These are phyloP conservation scores for Sakesphorus luctuosus DNA, from an alignment of 2,113 vertebrate genomes.

Conservation along the genomic window DNA sequence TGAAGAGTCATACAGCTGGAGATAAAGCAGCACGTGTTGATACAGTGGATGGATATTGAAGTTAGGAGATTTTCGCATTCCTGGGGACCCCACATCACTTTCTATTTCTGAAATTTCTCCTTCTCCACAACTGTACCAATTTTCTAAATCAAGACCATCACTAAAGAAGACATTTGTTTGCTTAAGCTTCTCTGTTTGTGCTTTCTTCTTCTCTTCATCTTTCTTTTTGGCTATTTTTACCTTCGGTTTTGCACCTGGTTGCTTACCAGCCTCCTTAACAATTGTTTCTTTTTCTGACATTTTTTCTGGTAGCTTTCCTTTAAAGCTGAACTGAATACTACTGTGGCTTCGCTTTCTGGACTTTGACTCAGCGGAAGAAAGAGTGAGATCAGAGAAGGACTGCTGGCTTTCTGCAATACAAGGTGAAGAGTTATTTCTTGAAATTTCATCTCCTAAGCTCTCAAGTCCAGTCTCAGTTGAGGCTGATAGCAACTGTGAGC, in stretches of 20 bases:
- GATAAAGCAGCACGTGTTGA: slow-evolving; percentile 96
- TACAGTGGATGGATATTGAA: slow-evolving; percentile 97
- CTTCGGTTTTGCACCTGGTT: slow-evolving; percentile 94
- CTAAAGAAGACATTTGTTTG: slow-evolving; percentile 93
- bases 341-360: slow-evolving; percentile 91
- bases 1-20: slow-evolving; percentile 95
- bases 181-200: slow-evolving; percentile 84
- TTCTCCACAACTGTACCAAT: slow-evolving; percentile 99
- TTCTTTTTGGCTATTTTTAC: slow-evolving; percentile 91
- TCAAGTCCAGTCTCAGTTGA: slow-evolving; percentile 77
- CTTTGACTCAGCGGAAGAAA: slow-evolving; percentile 77
- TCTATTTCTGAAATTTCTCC: slow-evolving; percentile 98
- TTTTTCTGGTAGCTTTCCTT: slow-evolving; percentile 90
- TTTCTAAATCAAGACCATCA: slow-evolving; percentile 96
- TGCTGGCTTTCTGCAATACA: slow-evolving; percentile 87
- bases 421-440: slow-evolving; percentile 93
- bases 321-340: slow-evolving; percentile 94
- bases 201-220: slow-evolving; percentile 89
- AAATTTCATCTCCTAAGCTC: slow-evolving; percentile 84
- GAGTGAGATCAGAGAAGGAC: slow-evolving; percentile 72
- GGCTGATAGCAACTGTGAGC: slow-evolving; percentile 67
- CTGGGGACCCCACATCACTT: slow-evolving; percentile 92
- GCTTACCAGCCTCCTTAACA: slow-evolving; percentile 80
- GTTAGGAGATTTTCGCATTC: slow-evolving; percentile 80
- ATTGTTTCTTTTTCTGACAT: slow-evolving; percentile 87